A percentile compares a stretch with the other conserved stretches of the same genome.
These are phyloP conservation scores for Theocolax elegans DNA, from an alignment of 1,140 invertebrate species.

Conservation along the genomic window DNA sequence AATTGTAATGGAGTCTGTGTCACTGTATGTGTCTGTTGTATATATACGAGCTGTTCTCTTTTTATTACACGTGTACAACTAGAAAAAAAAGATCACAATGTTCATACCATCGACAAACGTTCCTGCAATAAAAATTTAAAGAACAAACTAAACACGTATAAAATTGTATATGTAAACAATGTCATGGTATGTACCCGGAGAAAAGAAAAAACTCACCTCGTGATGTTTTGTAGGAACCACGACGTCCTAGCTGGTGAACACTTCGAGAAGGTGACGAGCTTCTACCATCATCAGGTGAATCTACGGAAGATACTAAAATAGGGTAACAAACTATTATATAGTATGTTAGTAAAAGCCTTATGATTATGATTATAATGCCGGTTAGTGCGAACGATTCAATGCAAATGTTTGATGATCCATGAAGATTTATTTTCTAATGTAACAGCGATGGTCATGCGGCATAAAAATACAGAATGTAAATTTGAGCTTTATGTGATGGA, in stretches of 20 bases:
- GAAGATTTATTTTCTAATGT: conserved; percentile 5
- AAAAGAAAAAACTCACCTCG: conserved; percentile 73
- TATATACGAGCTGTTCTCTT: conserved; percentile 9
- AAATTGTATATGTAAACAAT: conserved; percentile 15
- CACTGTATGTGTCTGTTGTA: no score
- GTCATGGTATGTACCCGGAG: conserved; percentile 16
- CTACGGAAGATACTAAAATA: conserved; percentile 73
- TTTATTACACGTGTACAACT: conserved; percentile 38
- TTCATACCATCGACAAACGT: conserved; percentile 45
- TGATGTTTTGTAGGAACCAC: conserved; percentile 87
- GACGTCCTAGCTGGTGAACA: conserved; percentile 76
- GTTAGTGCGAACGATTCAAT: background rate
- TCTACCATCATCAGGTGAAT: conserved; percentile 84
- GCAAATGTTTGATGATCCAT: background rate
- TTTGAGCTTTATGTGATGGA: conserved; percentile 17
- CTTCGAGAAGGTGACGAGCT: conserved; percentile 78
- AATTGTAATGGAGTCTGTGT: no score
- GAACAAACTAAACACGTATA: conserved; percentile 25
- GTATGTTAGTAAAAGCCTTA: conserved; percentile 48
- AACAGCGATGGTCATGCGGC: background rate
- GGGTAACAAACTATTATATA: conserved; percentile 60
- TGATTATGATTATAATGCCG: conserved; percentile 23
- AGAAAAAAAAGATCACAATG: conserved; percentile 38
- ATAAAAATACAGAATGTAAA: no score
- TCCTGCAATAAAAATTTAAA: conserved; percentile 31